These are phyloP conservation scores for Tetraodon nigroviridis DNA, from an alignment of 2,113 vertebrate genomes.

Conservation along the genomic window DNA sequence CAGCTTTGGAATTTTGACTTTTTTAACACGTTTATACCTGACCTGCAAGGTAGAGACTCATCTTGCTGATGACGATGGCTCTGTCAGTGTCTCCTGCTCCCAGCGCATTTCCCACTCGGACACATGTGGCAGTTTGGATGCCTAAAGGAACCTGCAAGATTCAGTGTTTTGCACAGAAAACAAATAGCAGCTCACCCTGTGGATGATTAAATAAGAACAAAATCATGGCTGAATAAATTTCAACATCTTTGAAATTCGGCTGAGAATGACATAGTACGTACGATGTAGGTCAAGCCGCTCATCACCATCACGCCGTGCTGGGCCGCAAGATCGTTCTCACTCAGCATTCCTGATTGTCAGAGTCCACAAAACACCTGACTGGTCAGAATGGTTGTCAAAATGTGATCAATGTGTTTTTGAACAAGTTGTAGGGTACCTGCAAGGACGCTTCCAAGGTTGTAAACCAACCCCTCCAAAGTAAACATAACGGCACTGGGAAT, in stretches of 20 bases:
- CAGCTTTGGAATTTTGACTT: too few relatives aligned
- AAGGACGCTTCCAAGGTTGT: too few relatives aligned
- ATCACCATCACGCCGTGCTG: conserved; percentile 82
- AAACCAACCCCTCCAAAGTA: too few relatives aligned
- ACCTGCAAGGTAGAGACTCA: conserved; percentile 78
- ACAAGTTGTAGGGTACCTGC: too few relatives aligned
- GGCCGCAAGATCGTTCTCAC: conserved; percentile 83
- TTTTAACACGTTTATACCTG: conserved; percentile 46
- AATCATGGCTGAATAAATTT: too few relatives aligned
- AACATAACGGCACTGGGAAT: too few relatives aligned
- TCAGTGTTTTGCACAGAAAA: background rate
- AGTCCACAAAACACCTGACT: too few relatives aligned
- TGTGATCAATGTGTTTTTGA: too few relatives aligned
- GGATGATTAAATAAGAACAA: background rate
- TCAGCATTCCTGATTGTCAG: too few relatives aligned
- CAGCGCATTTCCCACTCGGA: conserved; percentile 83
- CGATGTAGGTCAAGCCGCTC: too few relatives aligned
- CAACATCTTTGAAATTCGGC: too few relatives aligned
- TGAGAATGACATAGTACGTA: conserved; percentile 5
- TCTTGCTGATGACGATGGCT: conserved; percentile 73
- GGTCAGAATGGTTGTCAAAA: too few relatives aligned
- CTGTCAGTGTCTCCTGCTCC: conserved; percentile 80
- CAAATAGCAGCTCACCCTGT: background rate
- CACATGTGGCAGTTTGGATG: conserved; percentile 77
- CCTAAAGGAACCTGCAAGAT: conserved; percentile 78